Conservation (phyloP, 2,888 invertebrate genomes). For the Protonemura montana region DNA sequence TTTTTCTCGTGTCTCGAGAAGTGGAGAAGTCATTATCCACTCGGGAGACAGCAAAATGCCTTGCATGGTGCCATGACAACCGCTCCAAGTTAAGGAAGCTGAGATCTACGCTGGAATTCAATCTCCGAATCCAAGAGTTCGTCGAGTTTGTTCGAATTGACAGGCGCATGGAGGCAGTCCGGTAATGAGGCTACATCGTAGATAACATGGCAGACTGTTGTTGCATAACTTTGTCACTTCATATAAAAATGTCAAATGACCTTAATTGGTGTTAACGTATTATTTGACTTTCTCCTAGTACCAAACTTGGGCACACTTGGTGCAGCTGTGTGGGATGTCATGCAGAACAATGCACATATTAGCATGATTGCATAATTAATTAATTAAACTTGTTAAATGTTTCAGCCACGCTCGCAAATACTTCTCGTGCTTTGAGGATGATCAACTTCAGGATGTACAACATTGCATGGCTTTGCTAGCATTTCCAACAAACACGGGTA, state of each 20-base stretch:
- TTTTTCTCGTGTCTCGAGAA: conserved; percentile 81
- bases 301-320: background rate
- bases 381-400: conserved; percentile 22
- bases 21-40: conserved; percentile 85
- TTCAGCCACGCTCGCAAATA: conserved; percentile 88
- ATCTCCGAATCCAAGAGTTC: conserved; percentile 91
- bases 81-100: conserved; percentile 93
- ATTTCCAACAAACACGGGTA: conserved; percentile 83
- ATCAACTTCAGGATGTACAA: conserved; percentile 86
- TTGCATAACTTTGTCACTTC: background rate
- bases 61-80: conserved; percentile 96
- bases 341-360: conserved; percentile 7
- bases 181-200: conserved; percentile 55
- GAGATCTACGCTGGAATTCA: conserved; percentile 95
- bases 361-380: conserved; percentile 7
- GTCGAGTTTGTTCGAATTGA: conserved; percentile 91
- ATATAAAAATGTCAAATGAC: conserved; percentile 5
- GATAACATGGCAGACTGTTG: background rate
- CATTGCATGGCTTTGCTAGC: conserved; percentile 96
- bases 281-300: background rate
- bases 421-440: conserved; percentile 87
- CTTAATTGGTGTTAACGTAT: background rate
- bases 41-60: conserved; percentile 86
- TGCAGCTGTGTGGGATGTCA: background rate
- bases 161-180: conserved; percentile 88